These are phyloP conservation scores for Drosophila borealis DNA, from an alignment of 2,888 invertebrate species.

Conservation along the genomic window DNA sequence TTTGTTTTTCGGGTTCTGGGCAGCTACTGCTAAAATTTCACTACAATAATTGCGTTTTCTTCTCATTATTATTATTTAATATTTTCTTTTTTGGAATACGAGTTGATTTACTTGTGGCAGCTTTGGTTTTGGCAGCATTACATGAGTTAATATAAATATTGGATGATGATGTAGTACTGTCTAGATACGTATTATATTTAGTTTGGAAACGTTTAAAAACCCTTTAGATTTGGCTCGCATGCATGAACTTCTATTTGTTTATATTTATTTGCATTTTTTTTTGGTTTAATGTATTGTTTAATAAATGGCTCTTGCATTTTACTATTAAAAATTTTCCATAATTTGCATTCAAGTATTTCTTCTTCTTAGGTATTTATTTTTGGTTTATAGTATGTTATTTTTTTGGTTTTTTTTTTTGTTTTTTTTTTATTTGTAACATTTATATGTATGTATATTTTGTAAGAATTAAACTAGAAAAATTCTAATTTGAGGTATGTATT, in stretches of 20 bases:
- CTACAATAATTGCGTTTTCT: conserved; percentile 44
- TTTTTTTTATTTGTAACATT: conserved; percentile 58
- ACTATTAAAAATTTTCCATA: conserved; percentile 75
- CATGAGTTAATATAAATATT: conserved; percentile 37
- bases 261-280: neutral
- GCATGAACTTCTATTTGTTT: conserved; percentile 55
- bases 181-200: conserved; percentile 29
- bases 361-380: conserved; percentile 37
- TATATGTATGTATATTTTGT: conserved; percentile 68
- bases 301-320: conserved; percentile 75
- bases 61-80: too few relatives aligned
- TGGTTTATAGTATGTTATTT: conserved; percentile 35
- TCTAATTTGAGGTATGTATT: conserved; percentile 83
- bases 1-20: conserved; percentile 3
- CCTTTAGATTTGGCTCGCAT: conserved; percentile 57
- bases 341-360: conserved; percentile 55
- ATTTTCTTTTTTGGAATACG: conserved; percentile 20
- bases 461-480: conserved; percentile 84
- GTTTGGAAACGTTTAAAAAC: conserved; percentile 57
- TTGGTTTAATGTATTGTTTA: conserved; percentile 44
- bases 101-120: conserved; percentile 57
- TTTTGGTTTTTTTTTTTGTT: conserved; percentile 18
- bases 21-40: conserved; percentile 56
- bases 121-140: conserved; percentile 71
- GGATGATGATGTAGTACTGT: conserved; percentile 41